Conservation (phyloP, 2,113 vertebrate species). For the Gavialis gangeticus region DNA sequence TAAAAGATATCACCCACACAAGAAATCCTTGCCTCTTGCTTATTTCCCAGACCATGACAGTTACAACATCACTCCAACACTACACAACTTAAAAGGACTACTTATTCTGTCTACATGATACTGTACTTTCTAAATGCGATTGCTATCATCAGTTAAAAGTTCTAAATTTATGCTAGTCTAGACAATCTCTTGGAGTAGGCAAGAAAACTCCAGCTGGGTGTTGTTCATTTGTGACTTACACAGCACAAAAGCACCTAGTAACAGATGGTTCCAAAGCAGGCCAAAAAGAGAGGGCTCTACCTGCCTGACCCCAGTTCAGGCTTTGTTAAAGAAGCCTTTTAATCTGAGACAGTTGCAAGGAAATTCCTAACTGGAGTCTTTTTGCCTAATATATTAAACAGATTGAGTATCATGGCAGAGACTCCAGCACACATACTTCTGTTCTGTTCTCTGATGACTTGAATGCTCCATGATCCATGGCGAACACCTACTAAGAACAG, state of each 20-base stretch:
- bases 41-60: no score
- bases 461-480: neutral
- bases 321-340: conserved; percentile 20
- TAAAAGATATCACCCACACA: no score
- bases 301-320: neutral
- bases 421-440: neutral
- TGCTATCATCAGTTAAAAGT: neutral
- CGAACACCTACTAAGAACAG: neutral
- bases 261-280: neutral
- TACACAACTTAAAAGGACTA: no score
- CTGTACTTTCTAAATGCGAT: no score
- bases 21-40: no score
- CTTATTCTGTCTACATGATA: no score
- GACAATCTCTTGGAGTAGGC: neutral
- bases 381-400: neutral
- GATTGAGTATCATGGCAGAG: neutral
- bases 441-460: neutral
- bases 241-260: conserved; percentile 30
- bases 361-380: neutral
- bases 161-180: neutral
- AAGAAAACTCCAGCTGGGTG: conserved; percentile 42
- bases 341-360: neutral
- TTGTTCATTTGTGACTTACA: neutral
- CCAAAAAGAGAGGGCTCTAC: neutral
- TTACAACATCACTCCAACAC: no score